Evolutionary conservation across 2,113 vertebrate species (phyloP).

Genomic region (Aphelocoma coerulescens): DNA sequence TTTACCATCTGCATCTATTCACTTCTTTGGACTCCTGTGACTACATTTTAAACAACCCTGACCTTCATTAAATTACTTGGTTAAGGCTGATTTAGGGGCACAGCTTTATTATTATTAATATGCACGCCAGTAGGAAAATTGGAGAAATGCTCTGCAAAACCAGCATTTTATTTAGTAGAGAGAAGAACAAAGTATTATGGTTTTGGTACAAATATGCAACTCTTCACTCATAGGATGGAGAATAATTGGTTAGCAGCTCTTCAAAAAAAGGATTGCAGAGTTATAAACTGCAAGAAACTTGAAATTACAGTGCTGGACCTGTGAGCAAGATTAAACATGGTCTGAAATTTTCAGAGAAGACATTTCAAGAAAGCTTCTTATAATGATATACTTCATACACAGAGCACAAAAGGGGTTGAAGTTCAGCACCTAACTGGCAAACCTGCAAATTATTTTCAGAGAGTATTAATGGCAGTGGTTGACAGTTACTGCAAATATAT

Average conservation of each 20-base stretch:
- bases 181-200: constrained; percentile 57
- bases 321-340: constrained; percentile 30
- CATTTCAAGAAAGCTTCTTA: not conserved
- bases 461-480: not conserved
- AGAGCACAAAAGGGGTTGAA: not conserved
- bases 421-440: not conserved
- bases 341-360: not conserved
- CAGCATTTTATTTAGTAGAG: constrained; percentile 42
- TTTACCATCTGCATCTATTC: not conserved
- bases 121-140: constrained; percentile 27
- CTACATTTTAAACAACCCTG: constrained; percentile 11
- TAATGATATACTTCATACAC: not conserved
- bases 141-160: constrained; percentile 28
- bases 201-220: constrained; percentile 41
- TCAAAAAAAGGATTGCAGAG: constrained; percentile 22
- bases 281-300: constrained; percentile 24
- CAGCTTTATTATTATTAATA: constrained; percentile 30
- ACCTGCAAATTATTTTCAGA: not conserved
- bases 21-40: not conserved
- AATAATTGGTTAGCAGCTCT: constrained; percentile 56
- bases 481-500: not conserved
- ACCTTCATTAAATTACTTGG: constrained; percentile 27
- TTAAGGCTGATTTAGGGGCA: constrained; percentile 47
- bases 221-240: constrained; percentile 11
- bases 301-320: constrained; percentile 17